These are phyloP conservation scores for Cardiocondyla obscurior DNA, from an alignment of 1,140 invertebrate species.

Conservation along the genomic window DNA sequence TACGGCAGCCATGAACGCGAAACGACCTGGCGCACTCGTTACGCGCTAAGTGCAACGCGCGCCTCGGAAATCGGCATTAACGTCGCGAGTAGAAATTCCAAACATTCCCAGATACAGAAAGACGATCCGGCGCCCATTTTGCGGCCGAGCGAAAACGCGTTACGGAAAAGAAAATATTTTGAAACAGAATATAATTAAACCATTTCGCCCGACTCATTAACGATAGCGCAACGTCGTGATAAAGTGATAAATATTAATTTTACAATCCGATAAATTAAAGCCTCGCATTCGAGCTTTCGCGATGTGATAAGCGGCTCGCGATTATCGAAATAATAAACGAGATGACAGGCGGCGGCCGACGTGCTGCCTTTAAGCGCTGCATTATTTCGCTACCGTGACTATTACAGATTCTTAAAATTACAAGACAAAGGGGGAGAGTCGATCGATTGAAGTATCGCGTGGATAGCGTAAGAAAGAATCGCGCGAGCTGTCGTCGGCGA, in stretches of 20 bases:
- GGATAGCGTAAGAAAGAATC: background rate
- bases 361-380: background rate
- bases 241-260: background rate
- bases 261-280: background rate
- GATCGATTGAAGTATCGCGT: background rate
- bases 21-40: background rate
- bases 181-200: background rate
- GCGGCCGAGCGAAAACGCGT: background rate
- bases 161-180: background rate
- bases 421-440: background rate
- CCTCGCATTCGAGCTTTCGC: background rate
- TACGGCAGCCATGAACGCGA: conserved; percentile 46
- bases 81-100: background rate
- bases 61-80: background rate
- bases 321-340: background rate
- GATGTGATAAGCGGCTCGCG: background rate
- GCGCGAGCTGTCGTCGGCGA: background rate
- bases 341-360: too few species aligned
- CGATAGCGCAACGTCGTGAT: background rate
- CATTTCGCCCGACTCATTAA: background rate
- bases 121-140: background rate
- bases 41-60: background rate
- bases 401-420: background rate
- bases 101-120: background rate
- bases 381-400: background rate